These are phyloP conservation scores for Coreius guichenoti DNA, from an alignment of 2,797 vertebrate genomes.

Conservation along the genomic window DNA sequence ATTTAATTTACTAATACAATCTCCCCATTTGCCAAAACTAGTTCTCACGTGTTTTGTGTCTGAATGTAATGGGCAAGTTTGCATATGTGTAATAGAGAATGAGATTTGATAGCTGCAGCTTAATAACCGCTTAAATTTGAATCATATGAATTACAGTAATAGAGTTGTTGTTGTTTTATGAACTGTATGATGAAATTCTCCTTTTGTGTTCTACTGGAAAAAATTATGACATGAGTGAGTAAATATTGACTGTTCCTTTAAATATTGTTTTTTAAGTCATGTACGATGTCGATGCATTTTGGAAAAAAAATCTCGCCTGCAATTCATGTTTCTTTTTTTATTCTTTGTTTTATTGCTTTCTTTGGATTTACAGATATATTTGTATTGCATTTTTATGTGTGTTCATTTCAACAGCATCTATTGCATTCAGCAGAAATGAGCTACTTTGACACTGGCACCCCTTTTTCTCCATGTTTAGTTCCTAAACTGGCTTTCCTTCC, in stretches of 20 bases:
- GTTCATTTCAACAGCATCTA: slow-evolving; percentile 4
- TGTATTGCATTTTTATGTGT: neutral
- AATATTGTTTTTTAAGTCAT: slow-evolving; percentile 1
- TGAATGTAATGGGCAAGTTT: neutral
- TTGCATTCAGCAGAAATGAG: neutral
- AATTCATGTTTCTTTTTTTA: neutral
- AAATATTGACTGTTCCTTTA: neutral
- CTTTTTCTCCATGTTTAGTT: neutral
- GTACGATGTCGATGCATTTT: neutral
- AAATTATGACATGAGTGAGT: neutral
- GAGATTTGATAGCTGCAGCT: neutral
- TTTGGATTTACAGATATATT: slow-evolving; percentile 18
- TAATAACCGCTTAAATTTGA: neutral
- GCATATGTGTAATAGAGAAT: neutral
- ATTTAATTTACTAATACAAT: no score
- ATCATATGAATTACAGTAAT: neutral
- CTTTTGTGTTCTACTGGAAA: neutral
- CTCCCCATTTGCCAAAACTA: neutral
- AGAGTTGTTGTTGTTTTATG: neutral
- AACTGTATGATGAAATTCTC: neutral
- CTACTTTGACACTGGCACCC: neutral
- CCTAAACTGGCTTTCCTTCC: slow-evolving; percentile 32
- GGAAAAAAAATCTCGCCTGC: neutral
- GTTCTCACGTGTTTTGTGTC: neutral
- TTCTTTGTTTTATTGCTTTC: slow-evolving; percentile 2